Conservation (phyloP, 2,888 invertebrate genomes). For the Siphlonurus alternatus region DNA sequence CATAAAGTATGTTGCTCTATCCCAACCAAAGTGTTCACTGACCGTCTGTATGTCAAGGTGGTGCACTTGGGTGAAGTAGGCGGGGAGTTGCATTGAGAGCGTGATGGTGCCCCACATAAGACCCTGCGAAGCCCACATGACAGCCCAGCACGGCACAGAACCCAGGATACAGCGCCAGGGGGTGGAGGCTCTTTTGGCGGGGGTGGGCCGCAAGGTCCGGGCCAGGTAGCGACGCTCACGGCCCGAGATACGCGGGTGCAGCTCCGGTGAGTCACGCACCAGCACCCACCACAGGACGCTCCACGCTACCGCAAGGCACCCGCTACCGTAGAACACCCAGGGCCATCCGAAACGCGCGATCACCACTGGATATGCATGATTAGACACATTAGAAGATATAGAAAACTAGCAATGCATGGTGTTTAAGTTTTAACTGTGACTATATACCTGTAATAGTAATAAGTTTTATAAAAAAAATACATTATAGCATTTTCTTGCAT, state of each 20-base stretch:
- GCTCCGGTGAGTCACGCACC: constrained; percentile 19
- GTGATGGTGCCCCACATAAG: constrained; percentile 16
- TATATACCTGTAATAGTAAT: too few relatives aligned
- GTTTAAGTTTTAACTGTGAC: too few relatives aligned
- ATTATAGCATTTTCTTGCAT: too few relatives aligned
- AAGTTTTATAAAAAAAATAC: too few relatives aligned
- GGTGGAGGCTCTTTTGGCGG: constrained; percentile 6
- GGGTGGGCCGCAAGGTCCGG: neutral
- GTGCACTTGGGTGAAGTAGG: constrained; percentile 15
- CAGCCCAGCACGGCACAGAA: constrained; percentile 16
- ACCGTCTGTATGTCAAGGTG: constrained; percentile 15
- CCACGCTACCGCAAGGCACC: constrained; percentile 22
- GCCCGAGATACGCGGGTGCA: constrained; percentile 20
- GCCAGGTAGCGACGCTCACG: constrained; percentile 17
- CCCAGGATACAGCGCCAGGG: constrained; percentile 15
- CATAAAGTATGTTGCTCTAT: too few relatives aligned
- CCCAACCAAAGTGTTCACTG: too few relatives aligned
- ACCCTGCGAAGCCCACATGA: constrained; percentile 14
- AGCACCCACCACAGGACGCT: constrained; percentile 19
- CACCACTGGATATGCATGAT: too few relatives aligned
- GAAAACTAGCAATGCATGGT: too few relatives aligned
- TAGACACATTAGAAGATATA: too few relatives aligned
- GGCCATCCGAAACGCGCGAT: constrained; percentile 25
- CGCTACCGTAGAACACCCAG: constrained; percentile 26
- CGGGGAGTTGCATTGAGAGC: constrained; percentile 15